phyloP scores from a whole-genome alignment of 2,888 invertebrate genomes.

The Nymphalis urticae region DNA sequence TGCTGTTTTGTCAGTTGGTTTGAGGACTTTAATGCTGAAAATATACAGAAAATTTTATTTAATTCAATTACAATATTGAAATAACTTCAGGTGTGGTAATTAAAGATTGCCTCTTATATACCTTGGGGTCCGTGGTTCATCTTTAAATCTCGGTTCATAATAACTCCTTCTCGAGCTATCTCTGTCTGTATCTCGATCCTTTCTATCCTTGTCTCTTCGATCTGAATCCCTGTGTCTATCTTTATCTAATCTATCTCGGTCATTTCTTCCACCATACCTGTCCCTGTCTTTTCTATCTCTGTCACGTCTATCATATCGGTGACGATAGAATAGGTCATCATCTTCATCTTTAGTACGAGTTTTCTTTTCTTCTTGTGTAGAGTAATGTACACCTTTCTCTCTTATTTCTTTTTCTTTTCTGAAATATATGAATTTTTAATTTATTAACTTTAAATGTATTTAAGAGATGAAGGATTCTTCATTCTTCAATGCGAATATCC shows the following conservation, averaged over 20 bases:
- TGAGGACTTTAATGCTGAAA: conserved; percentile 71
- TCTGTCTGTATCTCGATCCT: conserved; percentile 59
- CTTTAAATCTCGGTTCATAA: conserved; percentile 86
- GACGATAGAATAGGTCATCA: conserved; percentile 59
- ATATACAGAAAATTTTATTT: background rate
- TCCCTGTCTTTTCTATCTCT: conserved; percentile 45
- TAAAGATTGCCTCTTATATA: conserved; percentile 41
- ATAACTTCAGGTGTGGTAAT: too few relatives aligned
- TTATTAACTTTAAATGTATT: background rate
- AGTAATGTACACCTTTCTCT: conserved; percentile 87
- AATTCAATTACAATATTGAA: too few relatives aligned
- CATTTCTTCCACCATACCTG: conserved; percentile 41
- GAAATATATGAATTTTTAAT: conserved; percentile 35
- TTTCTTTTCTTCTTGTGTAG: conserved; percentile 82
- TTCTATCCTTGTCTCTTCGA: conserved; percentile 56
- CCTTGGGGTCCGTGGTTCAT: conserved; percentile 93
- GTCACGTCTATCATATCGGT: conserved; percentile 59
- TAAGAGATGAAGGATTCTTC: background rate
- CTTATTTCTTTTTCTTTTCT: conserved; percentile 80
- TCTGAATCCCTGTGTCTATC: conserved; percentile 58
- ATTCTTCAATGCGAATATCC: too few relatives aligned
- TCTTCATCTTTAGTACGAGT: conserved; percentile 65
- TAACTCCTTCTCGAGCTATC: conserved; percentile 76
- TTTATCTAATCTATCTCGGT: conserved; percentile 41
- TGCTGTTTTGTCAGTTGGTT: conserved; percentile 84